Evolutionary conservation across 1,140 invertebrate species (phyloP).

Genomic region (Drosophila prosaltans): DNA sequence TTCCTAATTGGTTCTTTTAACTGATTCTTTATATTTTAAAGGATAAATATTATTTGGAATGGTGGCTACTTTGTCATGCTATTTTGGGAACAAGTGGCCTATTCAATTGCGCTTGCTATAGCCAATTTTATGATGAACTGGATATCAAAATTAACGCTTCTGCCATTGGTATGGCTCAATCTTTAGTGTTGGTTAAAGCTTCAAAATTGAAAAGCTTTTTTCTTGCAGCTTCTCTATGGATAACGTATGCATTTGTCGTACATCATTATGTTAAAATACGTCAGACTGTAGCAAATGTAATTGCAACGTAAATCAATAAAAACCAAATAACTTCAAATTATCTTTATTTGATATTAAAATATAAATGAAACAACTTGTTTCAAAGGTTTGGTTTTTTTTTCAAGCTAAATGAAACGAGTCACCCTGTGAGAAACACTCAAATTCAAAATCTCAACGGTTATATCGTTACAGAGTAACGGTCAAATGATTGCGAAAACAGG

Average conservation of each 20-base stretch:
- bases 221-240: background rate
- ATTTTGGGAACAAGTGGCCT: background rate
- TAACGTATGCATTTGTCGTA: background rate
- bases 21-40: background rate
- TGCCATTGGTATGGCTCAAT: background rate
- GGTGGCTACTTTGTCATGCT: background rate
- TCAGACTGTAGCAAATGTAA: background rate
- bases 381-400: too few relatives aligned
- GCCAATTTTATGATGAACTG: background rate
- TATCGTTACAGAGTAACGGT: too few relatives aligned
- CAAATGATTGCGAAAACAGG: too few relatives aligned
- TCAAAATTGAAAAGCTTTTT: background rate
- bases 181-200: background rate
- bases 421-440: too few relatives aligned
- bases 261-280: slow-evolving; percentile 5
- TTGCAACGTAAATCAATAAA: background rate
- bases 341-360: too few relatives aligned
- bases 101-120: background rate
- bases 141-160: background rate
- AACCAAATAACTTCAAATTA: background rate
- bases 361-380: too few relatives aligned
- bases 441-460: too few relatives aligned
- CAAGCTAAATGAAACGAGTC: too few relatives aligned
- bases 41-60: background rate
- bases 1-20: background rate